Conservation (phyloP, 2,888 invertebrate species). For the Sarcophaga variegata region DNA sequence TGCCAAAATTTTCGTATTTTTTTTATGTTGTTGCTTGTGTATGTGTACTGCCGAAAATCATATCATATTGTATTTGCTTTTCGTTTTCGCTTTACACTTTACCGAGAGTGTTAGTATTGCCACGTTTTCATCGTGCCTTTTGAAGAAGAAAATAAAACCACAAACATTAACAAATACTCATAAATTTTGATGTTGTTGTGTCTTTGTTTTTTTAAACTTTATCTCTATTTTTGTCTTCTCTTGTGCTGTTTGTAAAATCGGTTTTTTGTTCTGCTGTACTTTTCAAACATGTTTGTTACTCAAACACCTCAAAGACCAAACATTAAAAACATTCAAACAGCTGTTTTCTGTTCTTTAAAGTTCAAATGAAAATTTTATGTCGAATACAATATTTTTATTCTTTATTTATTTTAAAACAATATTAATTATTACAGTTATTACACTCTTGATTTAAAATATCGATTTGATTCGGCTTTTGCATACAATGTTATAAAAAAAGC, state of each 20-base stretch:
- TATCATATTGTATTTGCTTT: not conserved
- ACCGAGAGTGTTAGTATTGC: too few relatives aligned
- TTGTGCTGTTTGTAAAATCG: not conserved
- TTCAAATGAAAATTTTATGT: not conserved
- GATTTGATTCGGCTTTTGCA: too few relatives aligned
- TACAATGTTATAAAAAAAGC: not conserved
- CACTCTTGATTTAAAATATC: too few relatives aligned
- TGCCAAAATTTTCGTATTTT: slow-evolving; percentile 8
- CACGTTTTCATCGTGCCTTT: too few relatives aligned
- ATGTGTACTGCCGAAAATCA: slow-evolving; percentile 5
- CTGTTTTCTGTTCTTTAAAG: slow-evolving; percentile 4
- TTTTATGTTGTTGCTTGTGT: not conserved
- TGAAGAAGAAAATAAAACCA: too few relatives aligned
- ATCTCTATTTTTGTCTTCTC: too few relatives aligned
- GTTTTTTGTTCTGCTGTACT: slow-evolving; percentile 43
- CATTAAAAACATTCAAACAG: not conserved
- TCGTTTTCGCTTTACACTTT: not conserved
- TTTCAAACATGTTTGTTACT: slow-evolving; percentile 32
- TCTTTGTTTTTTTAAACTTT: too few relatives aligned
- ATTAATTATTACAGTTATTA: too few relatives aligned
- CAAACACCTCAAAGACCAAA: not conserved
- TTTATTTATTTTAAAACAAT: not conserved
- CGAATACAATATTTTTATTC: not conserved
- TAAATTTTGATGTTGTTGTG: too few relatives aligned
- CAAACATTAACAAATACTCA: too few relatives aligned